phyloP scores from a whole-genome alignment of 2,888 invertebrate species.

The Drosophila kambysellisi region DNA sequence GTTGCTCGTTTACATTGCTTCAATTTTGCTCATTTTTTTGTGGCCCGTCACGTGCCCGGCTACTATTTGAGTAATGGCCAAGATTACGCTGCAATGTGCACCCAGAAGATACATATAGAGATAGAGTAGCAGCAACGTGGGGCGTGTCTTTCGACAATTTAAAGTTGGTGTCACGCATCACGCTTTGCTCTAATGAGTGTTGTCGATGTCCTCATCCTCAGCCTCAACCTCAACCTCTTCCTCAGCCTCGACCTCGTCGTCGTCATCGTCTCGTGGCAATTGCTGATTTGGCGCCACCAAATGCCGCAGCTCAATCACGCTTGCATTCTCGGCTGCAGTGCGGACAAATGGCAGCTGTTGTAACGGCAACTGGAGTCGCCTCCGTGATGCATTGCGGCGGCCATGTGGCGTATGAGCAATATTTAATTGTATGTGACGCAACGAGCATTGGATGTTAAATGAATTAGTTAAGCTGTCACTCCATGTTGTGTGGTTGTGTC shows the following conservation, averaged over 20 bases:
- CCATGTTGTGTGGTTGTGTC: not conserved
- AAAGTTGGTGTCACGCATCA: slow-evolving; percentile 76
- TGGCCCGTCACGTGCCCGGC: slow-evolving; percentile 63
- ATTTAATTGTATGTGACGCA: slow-evolving; percentile 45
- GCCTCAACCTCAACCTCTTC: slow-evolving; percentile 25
- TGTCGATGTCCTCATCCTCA: slow-evolving; percentile 32
- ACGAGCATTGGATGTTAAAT: slow-evolving; percentile 22
- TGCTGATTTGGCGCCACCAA: slow-evolving; percentile 70
- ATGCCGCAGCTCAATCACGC: slow-evolving; percentile 63
- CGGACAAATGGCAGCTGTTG: slow-evolving; percentile 2
- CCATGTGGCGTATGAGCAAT: slow-evolving; percentile 61
- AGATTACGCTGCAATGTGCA: slow-evolving; percentile 72
- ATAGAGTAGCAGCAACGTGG: not conserved
- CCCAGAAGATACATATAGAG: slow-evolving; percentile 38
- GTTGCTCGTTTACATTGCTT: slow-evolving; percentile 49
- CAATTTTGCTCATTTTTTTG: slow-evolving; percentile 31
- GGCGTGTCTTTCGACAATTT: slow-evolving; percentile 65
- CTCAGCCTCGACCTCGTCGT: slow-evolving; percentile 4
- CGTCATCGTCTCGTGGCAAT: slow-evolving; percentile 52
- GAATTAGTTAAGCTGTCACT: slow-evolving; percentile 27
- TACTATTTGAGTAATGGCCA: slow-evolving; percentile 75
- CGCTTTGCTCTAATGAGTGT: slow-evolving; percentile 72
- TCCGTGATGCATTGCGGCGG: slow-evolving; percentile 38
- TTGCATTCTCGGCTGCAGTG: slow-evolving; percentile 26
- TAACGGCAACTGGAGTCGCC: slow-evolving; percentile 20